Conservation (phyloP, 2,888 invertebrate genomes). For the Camptogramma bilineatum region DNA sequence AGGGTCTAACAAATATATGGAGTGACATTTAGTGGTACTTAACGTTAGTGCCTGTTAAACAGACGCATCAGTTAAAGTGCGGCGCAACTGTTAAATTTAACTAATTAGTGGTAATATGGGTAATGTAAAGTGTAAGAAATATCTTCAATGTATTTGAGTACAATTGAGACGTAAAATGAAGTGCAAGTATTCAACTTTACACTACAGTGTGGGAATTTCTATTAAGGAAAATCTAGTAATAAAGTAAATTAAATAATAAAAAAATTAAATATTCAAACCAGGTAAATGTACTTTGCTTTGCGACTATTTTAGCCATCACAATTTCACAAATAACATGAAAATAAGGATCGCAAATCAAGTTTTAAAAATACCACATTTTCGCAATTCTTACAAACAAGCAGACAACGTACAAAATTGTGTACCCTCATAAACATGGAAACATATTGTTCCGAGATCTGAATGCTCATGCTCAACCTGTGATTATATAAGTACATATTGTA, state of each 20-base stretch:
- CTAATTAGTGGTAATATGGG: conserved; percentile 66
- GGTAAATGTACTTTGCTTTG: too few relatives aligned
- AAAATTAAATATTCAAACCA: background rate
- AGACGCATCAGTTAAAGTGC: conserved; percentile 72
- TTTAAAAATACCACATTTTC: background rate
- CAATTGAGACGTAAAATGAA: conserved; percentile 10
- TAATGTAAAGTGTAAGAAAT: conserved; percentile 24
- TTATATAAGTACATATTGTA: conserved; percentile 42
- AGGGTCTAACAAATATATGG: conserved; percentile 71
- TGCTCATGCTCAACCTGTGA: conserved; percentile 56
- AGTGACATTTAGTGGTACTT: conserved; percentile 78
- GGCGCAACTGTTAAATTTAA: conserved; percentile 72
- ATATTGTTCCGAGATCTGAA: conserved; percentile 61
- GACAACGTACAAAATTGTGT: conserved; percentile 30
- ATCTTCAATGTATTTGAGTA: conserved; percentile 21
- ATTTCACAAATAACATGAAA: background rate
- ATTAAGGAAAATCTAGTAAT: background rate
- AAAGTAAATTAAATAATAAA: background rate
- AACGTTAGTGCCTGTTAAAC: conserved; percentile 73
- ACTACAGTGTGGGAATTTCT: conserved; percentile 5
- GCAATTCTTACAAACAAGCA: conserved; percentile 25
- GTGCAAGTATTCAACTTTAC: conserved; percentile 6
- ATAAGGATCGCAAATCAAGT: background rate
- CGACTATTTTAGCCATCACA: too few relatives aligned
- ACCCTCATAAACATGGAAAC: conserved; percentile 54